phyloP scores from a whole-genome alignment of 1,140 invertebrate species.

The Batillaria attramentaria region DNA sequence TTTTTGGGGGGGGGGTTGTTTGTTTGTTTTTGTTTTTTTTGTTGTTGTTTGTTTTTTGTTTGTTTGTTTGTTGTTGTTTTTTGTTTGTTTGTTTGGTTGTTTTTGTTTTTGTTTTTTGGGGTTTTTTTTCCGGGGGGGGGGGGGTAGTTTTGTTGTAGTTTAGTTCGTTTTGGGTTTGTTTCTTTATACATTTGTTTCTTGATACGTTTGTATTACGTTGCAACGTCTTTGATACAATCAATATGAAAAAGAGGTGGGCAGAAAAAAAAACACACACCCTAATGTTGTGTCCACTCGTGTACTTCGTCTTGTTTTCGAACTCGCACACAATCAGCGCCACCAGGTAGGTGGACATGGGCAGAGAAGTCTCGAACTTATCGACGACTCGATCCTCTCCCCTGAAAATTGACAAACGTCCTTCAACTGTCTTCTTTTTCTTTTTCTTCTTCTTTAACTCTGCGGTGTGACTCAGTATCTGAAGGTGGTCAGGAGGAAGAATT shows the following conservation, averaged over 20 bases:
- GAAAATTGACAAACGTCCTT: conserved; percentile 22
- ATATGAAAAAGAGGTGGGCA: neutral
- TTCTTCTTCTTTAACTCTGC: too few relatives aligned
- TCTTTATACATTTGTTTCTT: neutral
- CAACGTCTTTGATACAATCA: neutral
- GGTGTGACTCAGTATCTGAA: too few relatives aligned
- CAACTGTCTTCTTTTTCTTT: neutral
- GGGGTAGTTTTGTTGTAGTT: neutral
- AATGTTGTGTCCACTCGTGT: conserved; percentile 35
- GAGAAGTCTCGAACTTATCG: conserved; percentile 64
- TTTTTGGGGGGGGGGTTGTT: neutral
- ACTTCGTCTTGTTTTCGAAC: conserved; percentile 66
- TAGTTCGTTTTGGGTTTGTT: neutral
- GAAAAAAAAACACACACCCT: conserved; percentile 36
- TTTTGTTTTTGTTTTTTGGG: neutral
- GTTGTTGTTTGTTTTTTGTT: neutral
- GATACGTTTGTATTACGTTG: neutral
- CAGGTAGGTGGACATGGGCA: conserved; percentile 73
- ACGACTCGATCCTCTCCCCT: conserved; percentile 52
- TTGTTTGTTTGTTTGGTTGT: neutral
- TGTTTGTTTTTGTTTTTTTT: neutral
- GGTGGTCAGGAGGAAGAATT: too few relatives aligned
- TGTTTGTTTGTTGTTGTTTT: neutral
- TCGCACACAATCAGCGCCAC: conserved; percentile 73
- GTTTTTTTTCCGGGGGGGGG: neutral